Conservation (phyloP, 2,113 vertebrate genomes). For the Prunella himalayana region DNA sequence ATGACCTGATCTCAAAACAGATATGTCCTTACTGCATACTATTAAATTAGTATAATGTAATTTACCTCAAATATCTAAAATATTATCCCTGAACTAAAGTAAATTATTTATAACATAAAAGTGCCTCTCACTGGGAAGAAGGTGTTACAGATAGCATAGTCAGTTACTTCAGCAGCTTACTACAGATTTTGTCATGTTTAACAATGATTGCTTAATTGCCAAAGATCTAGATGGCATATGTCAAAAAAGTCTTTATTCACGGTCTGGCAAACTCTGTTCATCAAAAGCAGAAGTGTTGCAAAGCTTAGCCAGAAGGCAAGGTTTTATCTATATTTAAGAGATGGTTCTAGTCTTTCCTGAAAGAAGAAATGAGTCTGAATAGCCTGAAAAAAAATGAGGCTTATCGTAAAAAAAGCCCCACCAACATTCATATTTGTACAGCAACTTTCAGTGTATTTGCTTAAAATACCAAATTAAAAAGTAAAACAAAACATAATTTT, state of each 20-base stretch:
- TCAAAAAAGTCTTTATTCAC: neutral
- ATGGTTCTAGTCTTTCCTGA: neutral
- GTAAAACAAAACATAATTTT: slow-evolving; percentile 2
- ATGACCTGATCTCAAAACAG: neutral
- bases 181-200: neutral
- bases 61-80: neutral
- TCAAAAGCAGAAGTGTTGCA: neutral
- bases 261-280: neutral
- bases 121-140: neutral
- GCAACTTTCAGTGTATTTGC: neutral
- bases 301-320: neutral
- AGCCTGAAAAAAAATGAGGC: neutral
- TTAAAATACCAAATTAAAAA: slow-evolving; percentile 35
- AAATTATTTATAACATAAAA: neutral
- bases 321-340: neutral
- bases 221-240: neutral
- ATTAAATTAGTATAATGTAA: neutral
- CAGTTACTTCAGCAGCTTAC: neutral
- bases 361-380: neutral
- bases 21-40: neutral
- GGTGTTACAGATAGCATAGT: neutral
- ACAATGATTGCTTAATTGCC: neutral
- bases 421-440: neutral
- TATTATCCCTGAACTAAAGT: neutral
- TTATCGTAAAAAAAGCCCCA: neutral